Conservation (phyloP, 2,888 invertebrate species). For the Sminthurides aquaticus region DNA sequence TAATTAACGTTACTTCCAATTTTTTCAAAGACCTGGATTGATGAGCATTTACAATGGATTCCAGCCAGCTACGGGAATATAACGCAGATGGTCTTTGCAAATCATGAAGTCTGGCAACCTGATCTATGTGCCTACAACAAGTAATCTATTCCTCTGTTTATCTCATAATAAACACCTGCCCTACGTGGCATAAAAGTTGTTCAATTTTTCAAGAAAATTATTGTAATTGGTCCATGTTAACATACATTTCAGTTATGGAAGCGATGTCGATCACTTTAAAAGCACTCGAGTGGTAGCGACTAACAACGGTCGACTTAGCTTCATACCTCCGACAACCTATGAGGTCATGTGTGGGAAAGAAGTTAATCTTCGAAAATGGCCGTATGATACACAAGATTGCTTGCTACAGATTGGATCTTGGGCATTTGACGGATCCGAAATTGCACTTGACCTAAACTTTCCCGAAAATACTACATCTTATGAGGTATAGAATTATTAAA, state of each 20-base stretch:
- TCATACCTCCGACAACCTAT: slow-evolving; percentile 64
- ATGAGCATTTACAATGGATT: slow-evolving; percentile 66
- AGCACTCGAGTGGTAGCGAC: slow-evolving; percentile 54
- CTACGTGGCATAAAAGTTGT: too few relatives aligned
- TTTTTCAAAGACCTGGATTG: slow-evolving; percentile 61
- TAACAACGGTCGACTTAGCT: slow-evolving; percentile 53
- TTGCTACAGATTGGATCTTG: slow-evolving; percentile 65
- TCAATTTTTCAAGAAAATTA: too few relatives aligned
- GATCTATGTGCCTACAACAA: slow-evolving; percentile 63
- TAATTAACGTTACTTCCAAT: too few relatives aligned
- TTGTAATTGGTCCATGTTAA: too few relatives aligned
- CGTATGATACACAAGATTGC: slow-evolving; percentile 64
- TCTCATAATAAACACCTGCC: too few relatives aligned
- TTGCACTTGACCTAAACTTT: slow-evolving; percentile 45
- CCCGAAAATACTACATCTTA: too few relatives aligned
- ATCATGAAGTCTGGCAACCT: slow-evolving; percentile 71
- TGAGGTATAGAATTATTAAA: too few relatives aligned
- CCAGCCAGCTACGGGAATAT: slow-evolving; percentile 60
- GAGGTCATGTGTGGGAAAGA: slow-evolving; percentile 48
- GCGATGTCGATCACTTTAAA: slow-evolving; percentile 57
- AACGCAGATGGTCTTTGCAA: slow-evolving; percentile 55
- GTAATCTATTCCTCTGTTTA: too few relatives aligned
- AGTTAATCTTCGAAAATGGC: slow-evolving; percentile 62
- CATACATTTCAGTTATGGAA: slow-evolving; percentile 44
- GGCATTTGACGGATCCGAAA: slow-evolving; percentile 57